These are phyloP conservation scores for Cottoperca gobio DNA, from an alignment of 2,797 vertebrate genomes.

Conservation along the genomic window DNA sequence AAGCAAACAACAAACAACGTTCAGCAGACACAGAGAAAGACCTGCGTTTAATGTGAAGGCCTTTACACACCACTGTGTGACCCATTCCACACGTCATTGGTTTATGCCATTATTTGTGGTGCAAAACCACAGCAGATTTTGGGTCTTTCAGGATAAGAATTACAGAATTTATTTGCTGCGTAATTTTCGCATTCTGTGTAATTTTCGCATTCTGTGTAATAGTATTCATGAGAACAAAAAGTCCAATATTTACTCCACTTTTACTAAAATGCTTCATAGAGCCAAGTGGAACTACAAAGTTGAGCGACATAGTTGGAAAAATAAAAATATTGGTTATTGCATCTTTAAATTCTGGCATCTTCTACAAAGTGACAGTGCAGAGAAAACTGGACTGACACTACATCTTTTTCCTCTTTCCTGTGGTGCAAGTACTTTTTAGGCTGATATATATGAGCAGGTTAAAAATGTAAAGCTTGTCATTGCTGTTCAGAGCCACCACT, in stretches of 20 bases:
- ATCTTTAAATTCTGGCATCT: background rate
- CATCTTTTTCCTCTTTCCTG: background rate
- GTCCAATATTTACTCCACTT: no score
- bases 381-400: background rate
- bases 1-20: background rate
- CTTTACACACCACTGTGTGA: no score
- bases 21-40: background rate
- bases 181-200: no score
- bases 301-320: no score
- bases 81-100: no score
- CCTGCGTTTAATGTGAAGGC: background rate
- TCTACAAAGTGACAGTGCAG: background rate
- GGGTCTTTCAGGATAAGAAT: no score
- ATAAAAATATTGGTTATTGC: no score
- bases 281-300: background rate
- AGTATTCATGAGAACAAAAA: no score
- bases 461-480: background rate
- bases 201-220: no score
- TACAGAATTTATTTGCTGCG: no score
- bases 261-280: background rate
- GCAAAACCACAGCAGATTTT: no score
- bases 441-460: slow-evolving; percentile 1
- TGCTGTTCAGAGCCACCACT: background rate
- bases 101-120: no score
- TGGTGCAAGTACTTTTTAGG: background rate